Base-by-base conservation (phyloP, 2,888 invertebrate genomes). In the Sarcophaga carnaria region DNA sequence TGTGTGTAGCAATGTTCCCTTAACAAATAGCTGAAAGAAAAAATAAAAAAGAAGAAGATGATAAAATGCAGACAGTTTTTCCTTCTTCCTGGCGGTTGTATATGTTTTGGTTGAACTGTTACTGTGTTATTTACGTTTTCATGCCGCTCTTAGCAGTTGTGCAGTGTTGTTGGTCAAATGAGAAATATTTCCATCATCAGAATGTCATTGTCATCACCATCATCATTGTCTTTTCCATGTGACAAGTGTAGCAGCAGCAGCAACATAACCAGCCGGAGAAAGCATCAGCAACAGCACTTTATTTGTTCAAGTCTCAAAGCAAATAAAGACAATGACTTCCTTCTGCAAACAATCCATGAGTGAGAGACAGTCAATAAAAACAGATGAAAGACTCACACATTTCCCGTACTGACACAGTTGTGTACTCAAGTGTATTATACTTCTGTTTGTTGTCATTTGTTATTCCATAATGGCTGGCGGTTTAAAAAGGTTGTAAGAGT, bases 251-350 rank as follows among this genome's bases (percentile, higher is more conserved):
- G 6, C 70, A 64, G 12, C 70, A 64, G 12, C 12, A 17, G 27
- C 37, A 59, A 25, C 17, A 54, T 17, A 14, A 14, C 17, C 17
- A 54, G 17, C 17, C 12, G 10, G 17, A 54, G 17, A 17, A 17
- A 54, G 17, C 54, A 6, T 71, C 45, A 54, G 4, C 67, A 45
- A 63, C 27, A 63, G 2, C 12, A 70, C 25, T 64, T 45, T 64
- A 14, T 67, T 67, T 76, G 25, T 22, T 49, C 17, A 27, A 79
- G 25, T 64, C 63, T 54, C 17, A 54, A 54, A 54, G 10, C 70
- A 80, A 81, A 85, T 62, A 77, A 62, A 54, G 22, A 37, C 66
- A 62, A 85, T 67, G 67, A 71, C 75, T 85, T 81, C 37, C 77
- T 67, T 71, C 22, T 63, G 45, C 49, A 72, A 49, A 71, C 60